phyloP scores from a whole-genome alignment of 2,113 vertebrate genomes.

The rat (Rattus norvegicus) region DNA sequence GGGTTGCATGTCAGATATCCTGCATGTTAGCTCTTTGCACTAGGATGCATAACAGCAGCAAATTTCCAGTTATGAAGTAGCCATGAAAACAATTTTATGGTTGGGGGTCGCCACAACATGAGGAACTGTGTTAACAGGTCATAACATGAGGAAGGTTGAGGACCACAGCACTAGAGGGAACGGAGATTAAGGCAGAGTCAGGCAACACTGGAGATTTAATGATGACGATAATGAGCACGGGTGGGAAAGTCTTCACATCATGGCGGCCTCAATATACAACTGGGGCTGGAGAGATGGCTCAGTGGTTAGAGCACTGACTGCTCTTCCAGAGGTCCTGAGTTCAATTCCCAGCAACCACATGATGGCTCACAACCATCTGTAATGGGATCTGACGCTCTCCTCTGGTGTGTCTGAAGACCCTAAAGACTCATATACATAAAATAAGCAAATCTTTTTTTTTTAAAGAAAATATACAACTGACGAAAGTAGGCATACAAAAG shows the following conservation, averaged over 20 bases:
- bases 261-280: background rate
- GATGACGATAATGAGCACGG: background rate
- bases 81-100: background rate
- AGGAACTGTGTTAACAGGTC: background rate
- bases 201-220: background rate
- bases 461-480: background rate
- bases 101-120: background rate
- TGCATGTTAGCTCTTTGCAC: background rate
- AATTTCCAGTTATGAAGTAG: background rate
- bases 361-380: too few species aligned
- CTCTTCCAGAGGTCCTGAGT: too few species aligned
- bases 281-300: background rate
- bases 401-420: too few species aligned
- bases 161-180: background rate
- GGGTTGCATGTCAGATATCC: background rate
- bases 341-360: too few species aligned
- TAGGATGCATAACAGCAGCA: background rate
- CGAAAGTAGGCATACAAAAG: background rate
- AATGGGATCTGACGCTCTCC: too few species aligned
- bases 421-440: too few species aligned
- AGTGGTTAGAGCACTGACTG: too few species aligned
- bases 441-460: too few species aligned
- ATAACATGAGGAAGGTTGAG: background rate
- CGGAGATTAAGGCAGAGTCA: background rate
- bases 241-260: background rate